Conservation (phyloP, 2,888 invertebrate species). For the Tetanocera ferruginea region DNA sequence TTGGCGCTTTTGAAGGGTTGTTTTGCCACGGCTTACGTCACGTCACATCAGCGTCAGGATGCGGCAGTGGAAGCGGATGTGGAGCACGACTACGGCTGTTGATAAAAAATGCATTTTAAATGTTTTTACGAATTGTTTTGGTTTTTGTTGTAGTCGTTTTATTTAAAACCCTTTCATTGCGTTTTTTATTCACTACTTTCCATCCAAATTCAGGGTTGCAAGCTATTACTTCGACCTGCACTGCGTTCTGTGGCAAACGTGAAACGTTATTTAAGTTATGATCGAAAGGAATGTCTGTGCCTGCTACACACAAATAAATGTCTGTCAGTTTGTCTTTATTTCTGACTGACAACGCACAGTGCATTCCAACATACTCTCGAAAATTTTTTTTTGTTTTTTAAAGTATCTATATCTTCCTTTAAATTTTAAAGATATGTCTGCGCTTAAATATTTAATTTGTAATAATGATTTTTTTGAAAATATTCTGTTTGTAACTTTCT, state of each 20-base stretch:
- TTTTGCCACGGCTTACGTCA: slow-evolving; percentile 25
- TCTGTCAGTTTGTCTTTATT: slow-evolving; percentile 1
- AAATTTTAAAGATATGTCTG: too few relatives aligned
- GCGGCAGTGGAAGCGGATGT: slow-evolving; percentile 26
- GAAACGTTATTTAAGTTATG: slow-evolving; percentile 2
- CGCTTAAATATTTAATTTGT: too few relatives aligned
- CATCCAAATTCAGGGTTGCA: not conserved
- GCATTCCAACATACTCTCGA: not conserved
- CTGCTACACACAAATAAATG: not conserved
- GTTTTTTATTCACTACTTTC: not conserved
- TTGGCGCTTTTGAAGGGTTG: slow-evolving; percentile 10
- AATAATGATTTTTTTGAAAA: too few relatives aligned
- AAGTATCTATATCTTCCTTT: too few relatives aligned
- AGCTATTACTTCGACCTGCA: too few relatives aligned
- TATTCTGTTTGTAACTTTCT: too few relatives aligned
- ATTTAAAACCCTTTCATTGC: not conserved
- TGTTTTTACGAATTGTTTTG: slow-evolving; percentile 25
- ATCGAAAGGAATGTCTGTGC: not conserved
- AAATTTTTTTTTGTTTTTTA: not conserved
- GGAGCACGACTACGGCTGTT: slow-evolving; percentile 4
- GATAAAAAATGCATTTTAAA: slow-evolving; percentile 33
- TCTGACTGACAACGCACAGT: not conserved
- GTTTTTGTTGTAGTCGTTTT: not conserved
- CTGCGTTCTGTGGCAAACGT: too few relatives aligned
- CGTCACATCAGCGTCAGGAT: slow-evolving; percentile 19